Conservation (phyloP, 1,140 invertebrate species). For the Nasonia giraulti region DNA sequence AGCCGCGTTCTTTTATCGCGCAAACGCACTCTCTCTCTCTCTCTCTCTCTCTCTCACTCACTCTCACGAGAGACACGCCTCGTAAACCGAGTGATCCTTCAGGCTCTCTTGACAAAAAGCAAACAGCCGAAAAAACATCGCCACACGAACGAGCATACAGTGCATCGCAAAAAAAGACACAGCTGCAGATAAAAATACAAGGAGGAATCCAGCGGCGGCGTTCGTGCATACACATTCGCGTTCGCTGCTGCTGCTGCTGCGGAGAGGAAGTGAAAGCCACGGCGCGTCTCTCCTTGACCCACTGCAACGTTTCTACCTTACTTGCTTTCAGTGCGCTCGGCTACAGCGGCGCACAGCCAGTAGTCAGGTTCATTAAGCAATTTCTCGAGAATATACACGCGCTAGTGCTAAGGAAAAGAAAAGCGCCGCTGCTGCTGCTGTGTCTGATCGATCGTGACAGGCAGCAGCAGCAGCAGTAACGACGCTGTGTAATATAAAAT, state of each 20-base stretch:
- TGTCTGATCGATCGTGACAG: neutral
- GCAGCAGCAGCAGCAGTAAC: too few species aligned
- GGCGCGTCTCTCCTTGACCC: slow-evolving; percentile 73
- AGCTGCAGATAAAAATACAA: slow-evolving; percentile 4
- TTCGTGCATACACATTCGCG: slow-evolving; percentile 6
- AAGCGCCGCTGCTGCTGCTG: neutral
- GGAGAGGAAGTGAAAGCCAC: slow-evolving; percentile 74
- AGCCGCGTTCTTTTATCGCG: too few species aligned
- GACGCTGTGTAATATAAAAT: too few species aligned
- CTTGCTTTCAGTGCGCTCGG: slow-evolving; percentile 68
- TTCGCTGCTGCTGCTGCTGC: slow-evolving; percentile 47
- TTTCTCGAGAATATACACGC: slow-evolving; percentile 59
- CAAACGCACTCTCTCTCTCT: too few species aligned
- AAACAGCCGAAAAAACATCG: neutral
- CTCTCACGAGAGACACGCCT: too few species aligned
- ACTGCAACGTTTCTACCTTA: slow-evolving; percentile 75
- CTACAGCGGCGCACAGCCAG: slow-evolving; percentile 45
- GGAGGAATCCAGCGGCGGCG: neutral
- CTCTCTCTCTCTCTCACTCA: too few species aligned
- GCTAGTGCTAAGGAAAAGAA: neutral
- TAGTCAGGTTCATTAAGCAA: slow-evolving; percentile 73
- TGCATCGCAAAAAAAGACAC: too few species aligned
- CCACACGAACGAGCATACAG: too few species aligned
- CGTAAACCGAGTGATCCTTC: too few species aligned
- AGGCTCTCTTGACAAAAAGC: too few species aligned